Conservation (phyloP, 2,888 invertebrate genomes). For the Idaea biselata region DNA sequence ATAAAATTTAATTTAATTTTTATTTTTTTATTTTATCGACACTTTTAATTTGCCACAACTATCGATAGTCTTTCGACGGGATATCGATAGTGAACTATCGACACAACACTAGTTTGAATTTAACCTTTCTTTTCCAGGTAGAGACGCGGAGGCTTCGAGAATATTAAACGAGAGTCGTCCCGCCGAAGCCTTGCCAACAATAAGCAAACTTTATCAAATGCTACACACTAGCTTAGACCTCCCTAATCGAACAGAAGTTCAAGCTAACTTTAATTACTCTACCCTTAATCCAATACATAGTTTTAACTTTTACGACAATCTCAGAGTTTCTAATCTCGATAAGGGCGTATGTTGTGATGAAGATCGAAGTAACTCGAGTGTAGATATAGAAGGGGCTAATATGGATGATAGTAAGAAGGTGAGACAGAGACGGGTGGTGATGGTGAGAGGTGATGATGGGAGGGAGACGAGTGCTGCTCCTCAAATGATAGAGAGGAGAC, state of each 20-base stretch:
- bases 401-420: constrained; percentile 39
- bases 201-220: constrained; percentile 72
- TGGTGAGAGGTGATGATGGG: constrained; percentile 42
- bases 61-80: no score
- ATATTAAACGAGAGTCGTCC: constrained; percentile 46
- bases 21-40: no score
- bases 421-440: constrained; percentile 58
- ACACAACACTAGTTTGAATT: no score
- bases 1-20: no score
- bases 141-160: constrained; percentile 59
- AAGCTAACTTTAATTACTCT: constrained; percentile 49
- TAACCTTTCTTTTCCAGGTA: constrained; percentile 51
- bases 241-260: constrained; percentile 50
- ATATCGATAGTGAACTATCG: no score
- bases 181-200: constrained; percentile 51
- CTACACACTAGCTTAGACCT: constrained; percentile 50
- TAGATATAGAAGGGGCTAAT: constrained; percentile 21
- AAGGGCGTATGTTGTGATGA: constrained; percentile 5
- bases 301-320: constrained; percentile 44
- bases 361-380: constrained; percentile 9
- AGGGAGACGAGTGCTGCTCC: constrained; percentile 38
- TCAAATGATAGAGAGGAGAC: constrained; percentile 49
- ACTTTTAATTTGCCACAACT: no score
- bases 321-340: constrained; percentile 18
- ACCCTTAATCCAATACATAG: constrained; percentile 44